Percentiles rank a stretch among this genome's conserved stretches.
Evolutionary conservation across 2,113 vertebrate genomes (phyloP).

Genomic region (Neolamprologus devosi): DNA sequence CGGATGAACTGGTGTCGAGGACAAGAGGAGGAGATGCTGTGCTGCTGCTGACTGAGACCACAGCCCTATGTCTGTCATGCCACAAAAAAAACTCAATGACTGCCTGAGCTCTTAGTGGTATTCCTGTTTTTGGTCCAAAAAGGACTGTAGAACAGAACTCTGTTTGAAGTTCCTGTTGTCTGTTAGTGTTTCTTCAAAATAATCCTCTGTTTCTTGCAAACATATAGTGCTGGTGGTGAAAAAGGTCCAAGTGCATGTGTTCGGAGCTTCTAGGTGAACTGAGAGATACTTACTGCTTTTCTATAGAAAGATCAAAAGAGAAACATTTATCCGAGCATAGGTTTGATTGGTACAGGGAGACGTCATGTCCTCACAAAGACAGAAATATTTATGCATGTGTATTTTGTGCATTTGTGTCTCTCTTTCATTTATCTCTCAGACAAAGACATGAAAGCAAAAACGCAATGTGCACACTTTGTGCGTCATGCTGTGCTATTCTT

Average conservation of each 20-base stretch:
- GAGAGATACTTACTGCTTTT: background rate
- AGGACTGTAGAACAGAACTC: background rate
- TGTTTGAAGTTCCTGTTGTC: background rate
- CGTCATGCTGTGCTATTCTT: background rate
- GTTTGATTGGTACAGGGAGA: background rate
- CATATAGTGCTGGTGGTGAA: background rate
- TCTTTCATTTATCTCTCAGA: background rate
- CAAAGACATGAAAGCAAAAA: background rate
- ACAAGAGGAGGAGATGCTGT: background rate
- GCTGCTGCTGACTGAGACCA: background rate
- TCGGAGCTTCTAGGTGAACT: background rate
- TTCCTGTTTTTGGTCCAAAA: background rate
- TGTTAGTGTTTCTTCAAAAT: background rate
- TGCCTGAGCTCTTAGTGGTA: background rate
- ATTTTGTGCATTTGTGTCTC: background rate
- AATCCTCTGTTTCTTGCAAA: background rate
- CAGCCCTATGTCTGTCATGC: background rate
- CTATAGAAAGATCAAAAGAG: background rate
- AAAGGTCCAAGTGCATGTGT: background rate
- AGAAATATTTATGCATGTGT: background rate
- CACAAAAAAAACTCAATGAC: background rate
- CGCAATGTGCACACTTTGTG: background rate
- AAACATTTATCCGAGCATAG: background rate
- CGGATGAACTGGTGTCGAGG: background rate
- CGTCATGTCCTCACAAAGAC: background rate